A percentile compares a stretch with the other conserved stretches of the same genome.
Conservation (phyloP, 1,140 invertebrate species). For the Hormaphis cornu region DNA sequence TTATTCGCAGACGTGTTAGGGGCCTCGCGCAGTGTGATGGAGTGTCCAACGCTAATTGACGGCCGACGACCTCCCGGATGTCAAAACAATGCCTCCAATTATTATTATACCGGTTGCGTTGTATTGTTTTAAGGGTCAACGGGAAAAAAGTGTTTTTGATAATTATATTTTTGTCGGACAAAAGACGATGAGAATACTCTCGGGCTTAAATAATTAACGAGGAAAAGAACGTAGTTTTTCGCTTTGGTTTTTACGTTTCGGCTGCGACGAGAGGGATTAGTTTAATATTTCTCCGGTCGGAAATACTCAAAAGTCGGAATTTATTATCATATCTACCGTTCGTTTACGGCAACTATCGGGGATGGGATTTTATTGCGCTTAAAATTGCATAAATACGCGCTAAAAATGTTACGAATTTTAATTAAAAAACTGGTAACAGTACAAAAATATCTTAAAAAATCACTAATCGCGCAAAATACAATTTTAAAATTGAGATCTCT, state of each 20-base stretch:
- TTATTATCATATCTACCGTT: too few relatives aligned
- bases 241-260: not conserved
- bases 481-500: too few relatives aligned
- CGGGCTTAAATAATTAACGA: constrained; percentile 30
- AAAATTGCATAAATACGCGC: too few relatives aligned
- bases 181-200: constrained; percentile 11
- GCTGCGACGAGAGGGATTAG: too few relatives aligned
- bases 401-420: too few relatives aligned
- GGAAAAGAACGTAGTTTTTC: not conserved
- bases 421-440: too few relatives aligned
- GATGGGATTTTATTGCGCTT: too few relatives aligned
- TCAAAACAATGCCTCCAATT: constrained; percentile 29
- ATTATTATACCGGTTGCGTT: constrained; percentile 10
- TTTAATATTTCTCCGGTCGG: too few relatives aligned
- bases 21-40: constrained; percentile 17
- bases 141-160: constrained; percentile 2
- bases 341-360: too few relatives aligned
- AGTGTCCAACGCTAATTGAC: constrained; percentile 31
- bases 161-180: constrained; percentile 22
- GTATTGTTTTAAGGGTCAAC: constrained; percentile 17
- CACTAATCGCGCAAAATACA: too few relatives aligned
- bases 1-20: not conserved
- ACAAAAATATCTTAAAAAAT: too few relatives aligned
- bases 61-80: constrained; percentile 11
- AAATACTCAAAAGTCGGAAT: too few relatives aligned